Evolutionary conservation across 2,797 vertebrate species (phyloP).

Genomic region (Sus cebifrons): DNA sequence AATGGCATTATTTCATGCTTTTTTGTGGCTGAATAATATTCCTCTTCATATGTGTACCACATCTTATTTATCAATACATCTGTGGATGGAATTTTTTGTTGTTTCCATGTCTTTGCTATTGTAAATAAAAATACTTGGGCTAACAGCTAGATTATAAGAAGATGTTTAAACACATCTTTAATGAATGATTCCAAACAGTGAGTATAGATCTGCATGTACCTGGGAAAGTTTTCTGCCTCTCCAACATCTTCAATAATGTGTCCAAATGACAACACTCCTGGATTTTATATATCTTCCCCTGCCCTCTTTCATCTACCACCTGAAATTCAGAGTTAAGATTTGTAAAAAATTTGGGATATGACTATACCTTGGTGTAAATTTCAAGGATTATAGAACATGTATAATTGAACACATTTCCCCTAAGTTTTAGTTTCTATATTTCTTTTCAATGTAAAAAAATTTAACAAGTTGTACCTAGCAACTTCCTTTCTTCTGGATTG

Average conservation of each 20-base stretch:
- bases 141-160: not conserved
- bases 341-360: constrained; percentile 40
- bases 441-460: constrained; percentile 18
- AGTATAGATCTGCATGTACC: not conserved
- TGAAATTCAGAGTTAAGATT: not conserved
- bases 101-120: too few relatives aligned
- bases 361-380: not conserved
- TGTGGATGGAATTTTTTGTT: too few relatives aligned
- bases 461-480: not conserved
- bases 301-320: not conserved
- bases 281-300: not conserved
- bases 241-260: constrained; percentile 14
- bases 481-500: constrained; percentile 53
- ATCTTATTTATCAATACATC: too few relatives aligned
- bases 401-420: not conserved
- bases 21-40: too few relatives aligned
- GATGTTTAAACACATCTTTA: not conserved
- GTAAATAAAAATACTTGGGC: not conserved
- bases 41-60: too few relatives aligned
- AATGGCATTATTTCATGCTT: too few relatives aligned
- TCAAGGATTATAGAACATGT: not conserved
- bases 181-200: not conserved
- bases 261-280: constrained; percentile 51
- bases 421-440: constrained; percentile 52
- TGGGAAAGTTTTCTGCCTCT: constrained; percentile 26